A percentile compares a stretch with the other conserved stretches of the same genome.
Evolutionary conservation across 2,888 invertebrate genomes (phyloP).

Genomic region (Pecten maximus): DNA sequence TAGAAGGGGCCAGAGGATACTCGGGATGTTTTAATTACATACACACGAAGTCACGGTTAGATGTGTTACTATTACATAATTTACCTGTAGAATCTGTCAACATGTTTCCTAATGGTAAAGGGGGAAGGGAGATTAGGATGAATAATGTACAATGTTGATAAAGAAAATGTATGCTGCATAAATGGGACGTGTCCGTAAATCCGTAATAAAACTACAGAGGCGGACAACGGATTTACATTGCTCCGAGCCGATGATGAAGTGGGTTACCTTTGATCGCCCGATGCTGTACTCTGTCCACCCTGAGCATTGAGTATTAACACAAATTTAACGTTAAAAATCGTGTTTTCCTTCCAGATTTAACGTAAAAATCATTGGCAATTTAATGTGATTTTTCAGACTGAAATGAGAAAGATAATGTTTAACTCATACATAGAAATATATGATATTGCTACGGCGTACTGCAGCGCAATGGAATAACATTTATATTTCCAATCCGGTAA

Average conservation of each 20-base stretch:
- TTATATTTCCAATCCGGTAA: constrained; percentile 30
- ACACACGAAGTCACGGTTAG: neutral
- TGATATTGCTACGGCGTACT: constrained; percentile 25
- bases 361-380: constrained; percentile 18
- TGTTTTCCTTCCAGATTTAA: constrained; percentile 33
- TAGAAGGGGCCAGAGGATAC: no score
- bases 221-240: constrained; percentile 26
- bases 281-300: constrained; percentile 1
- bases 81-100: neutral
- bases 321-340: constrained; percentile 17
- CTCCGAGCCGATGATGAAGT: constrained; percentile 2
- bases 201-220: constrained; percentile 29
- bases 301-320: neutral
- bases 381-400: constrained; percentile 4
- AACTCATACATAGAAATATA: constrained; percentile 18
- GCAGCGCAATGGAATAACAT: constrained; percentile 20
- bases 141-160: constrained; percentile 18
- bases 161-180: constrained; percentile 7
- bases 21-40: neutral
- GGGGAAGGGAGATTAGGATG: neutral
- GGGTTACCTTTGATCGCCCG: neutral
- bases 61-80: neutral
- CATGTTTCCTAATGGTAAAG: neutral
- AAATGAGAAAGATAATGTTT: constrained; percentile 24
- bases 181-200: constrained; percentile 10